Evolutionary conservation across 2,797 vertebrate species (phyloP).

Genomic region (Sparus aurata): DNA sequence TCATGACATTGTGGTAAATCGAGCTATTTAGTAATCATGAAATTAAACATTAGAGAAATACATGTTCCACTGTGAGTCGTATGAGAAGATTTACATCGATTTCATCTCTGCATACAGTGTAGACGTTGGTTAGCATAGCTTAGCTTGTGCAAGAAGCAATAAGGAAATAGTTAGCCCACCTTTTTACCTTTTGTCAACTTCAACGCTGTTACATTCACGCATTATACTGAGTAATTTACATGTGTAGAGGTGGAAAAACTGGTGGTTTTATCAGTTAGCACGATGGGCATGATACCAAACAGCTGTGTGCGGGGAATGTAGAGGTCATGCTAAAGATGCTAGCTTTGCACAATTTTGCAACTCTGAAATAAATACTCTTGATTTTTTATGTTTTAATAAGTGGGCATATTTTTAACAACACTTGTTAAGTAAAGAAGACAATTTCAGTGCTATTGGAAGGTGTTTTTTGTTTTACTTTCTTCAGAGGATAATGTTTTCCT

Average conservation of each 20-base stretch:
- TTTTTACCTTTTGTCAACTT: not conserved
- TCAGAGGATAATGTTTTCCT: not conserved
- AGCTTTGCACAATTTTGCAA: not conserved
- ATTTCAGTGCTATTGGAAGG: not conserved
- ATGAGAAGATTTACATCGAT: not conserved
- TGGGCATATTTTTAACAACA: too few relatives aligned
- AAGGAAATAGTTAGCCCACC: not conserved
- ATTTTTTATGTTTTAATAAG: not conserved
- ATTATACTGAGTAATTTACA: not conserved
- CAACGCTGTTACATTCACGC: not conserved
- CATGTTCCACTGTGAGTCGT: not conserved
- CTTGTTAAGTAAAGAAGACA: not conserved
- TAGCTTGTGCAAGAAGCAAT: not conserved
- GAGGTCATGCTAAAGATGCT: not conserved
- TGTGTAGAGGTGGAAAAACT: not conserved
- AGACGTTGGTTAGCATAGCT: not conserved
- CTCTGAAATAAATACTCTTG: not conserved
- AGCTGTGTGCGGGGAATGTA: not conserved
- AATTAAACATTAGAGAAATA: not conserved
- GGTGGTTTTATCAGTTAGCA: not conserved
- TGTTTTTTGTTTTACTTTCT: not conserved
- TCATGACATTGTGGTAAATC: not conserved
- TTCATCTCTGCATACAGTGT: not conserved
- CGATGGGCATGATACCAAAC: not conserved
- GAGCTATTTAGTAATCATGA: not conserved